phyloP scores from a whole-genome alignment of 64 coral and sea anemone species.

The Hydrozoanthus tunicans region DNA sequence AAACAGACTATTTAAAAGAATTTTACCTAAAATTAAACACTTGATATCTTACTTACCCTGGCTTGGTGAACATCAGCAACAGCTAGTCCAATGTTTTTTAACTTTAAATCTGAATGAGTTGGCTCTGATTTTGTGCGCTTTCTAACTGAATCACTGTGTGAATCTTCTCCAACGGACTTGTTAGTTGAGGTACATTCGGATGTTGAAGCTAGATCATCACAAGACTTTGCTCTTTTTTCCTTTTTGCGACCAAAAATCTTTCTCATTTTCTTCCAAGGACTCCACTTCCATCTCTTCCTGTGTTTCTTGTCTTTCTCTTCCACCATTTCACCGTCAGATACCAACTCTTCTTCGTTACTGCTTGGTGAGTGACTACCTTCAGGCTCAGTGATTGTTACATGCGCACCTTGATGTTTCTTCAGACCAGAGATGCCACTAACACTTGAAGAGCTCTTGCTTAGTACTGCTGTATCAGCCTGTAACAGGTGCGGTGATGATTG shows the following conservation, averaged over 20 bases:
- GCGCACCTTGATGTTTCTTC: slow-evolving; percentile 2
- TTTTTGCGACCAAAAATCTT: slow-evolving; percentile 56
- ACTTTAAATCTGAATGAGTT: slow-evolving; percentile 27
- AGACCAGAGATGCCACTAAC: not conserved
- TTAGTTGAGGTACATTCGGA: not conserved
- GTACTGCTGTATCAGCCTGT: not conserved
- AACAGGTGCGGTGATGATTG: slow-evolving; percentile 44
- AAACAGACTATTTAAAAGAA: too few species aligned
- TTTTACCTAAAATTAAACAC: too few species aligned
- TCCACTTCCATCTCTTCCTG: slow-evolving; percentile 58
- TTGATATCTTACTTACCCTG: not conserved
- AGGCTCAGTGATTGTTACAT: slow-evolving; percentile 40
- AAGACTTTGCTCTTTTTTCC: slow-evolving; percentile 33
- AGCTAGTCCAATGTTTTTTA: slow-evolving; percentile 51
- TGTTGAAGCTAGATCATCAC: slow-evolving; percentile 16
- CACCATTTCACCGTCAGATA: slow-evolving; percentile 45
- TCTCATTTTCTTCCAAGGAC: slow-evolving; percentile 59
- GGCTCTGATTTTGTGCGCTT: slow-evolving; percentile 56
- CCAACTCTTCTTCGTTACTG: slow-evolving; percentile 30
- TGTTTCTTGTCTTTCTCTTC: slow-evolving; percentile 52
- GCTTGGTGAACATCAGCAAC: slow-evolving; percentile 28
- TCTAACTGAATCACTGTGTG: slow-evolving; percentile 16
- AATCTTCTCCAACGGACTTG: not conserved
- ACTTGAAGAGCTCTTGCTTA: not conserved
- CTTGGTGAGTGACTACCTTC: not conserved